These are phyloP conservation scores for Aphaenogaster rudis DNA, from an alignment of 1,140 invertebrate species.

Conservation along the genomic window DNA sequence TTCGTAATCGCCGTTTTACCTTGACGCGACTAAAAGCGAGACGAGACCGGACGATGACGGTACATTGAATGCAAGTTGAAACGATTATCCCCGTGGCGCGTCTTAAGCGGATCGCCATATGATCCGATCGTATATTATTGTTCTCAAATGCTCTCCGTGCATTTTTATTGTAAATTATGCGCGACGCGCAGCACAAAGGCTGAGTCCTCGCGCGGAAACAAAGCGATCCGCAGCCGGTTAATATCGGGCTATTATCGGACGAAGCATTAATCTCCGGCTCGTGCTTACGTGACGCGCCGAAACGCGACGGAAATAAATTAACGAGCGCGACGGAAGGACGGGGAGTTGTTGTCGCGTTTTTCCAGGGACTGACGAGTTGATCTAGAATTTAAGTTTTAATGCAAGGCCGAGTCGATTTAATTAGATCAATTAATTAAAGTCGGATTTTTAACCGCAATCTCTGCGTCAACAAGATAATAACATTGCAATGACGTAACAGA, in stretches of 20 bases:
- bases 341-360: background rate
- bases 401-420: background rate
- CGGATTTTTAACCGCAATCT: background rate
- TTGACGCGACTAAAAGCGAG: conserved; percentile 45
- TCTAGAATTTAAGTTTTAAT: background rate
- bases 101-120: conserved; percentile 35
- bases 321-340: conserved; percentile 6
- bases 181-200: conserved; percentile 20
- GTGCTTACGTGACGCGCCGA: conserved; percentile 33
- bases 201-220: conserved; percentile 24
- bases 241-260: conserved; percentile 38
- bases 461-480: too few species aligned
- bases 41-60: conserved; percentile 16
- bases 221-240: background rate
- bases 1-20: conserved; percentile 33
- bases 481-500: too few species aligned
- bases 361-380: background rate
- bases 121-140: conserved; percentile 13
- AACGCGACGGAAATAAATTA: conserved; percentile 27
- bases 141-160: background rate
- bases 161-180: conserved; percentile 55
- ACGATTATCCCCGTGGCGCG: conserved; percentile 24
- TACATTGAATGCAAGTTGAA: conserved; percentile 39
- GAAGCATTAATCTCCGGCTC: conserved; percentile 29
- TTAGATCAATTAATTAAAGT: background rate